Percentiles rank a stretch among this genome's conserved stretches.
Conservation (phyloP, 2,113 vertebrate species). For the Probosciger aterrimus region DNA sequence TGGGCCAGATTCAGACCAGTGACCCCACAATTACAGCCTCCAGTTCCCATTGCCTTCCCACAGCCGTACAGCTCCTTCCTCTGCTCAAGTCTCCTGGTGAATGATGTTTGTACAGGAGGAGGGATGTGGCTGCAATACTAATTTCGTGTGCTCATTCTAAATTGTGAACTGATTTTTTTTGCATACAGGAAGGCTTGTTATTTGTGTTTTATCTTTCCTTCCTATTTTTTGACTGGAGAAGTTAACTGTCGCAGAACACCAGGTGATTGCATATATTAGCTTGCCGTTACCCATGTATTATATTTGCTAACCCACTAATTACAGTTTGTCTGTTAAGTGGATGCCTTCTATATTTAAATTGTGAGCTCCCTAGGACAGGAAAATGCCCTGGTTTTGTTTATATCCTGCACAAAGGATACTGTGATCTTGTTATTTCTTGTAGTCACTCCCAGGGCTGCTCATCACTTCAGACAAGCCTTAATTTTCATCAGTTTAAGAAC, state of each 20-base stretch:
- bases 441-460: background rate
- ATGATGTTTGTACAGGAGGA: background rate
- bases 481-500: background rate
- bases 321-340: background rate
- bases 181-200: rapidly evolving
- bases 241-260: background rate
- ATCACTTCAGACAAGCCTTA: background rate
- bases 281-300: background rate
- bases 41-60: background rate
- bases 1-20: background rate
- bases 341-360: constrained; percentile 9
- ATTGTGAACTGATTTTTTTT: background rate
- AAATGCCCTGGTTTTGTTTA: background rate
- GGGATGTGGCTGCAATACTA: background rate
- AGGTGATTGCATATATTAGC: background rate
- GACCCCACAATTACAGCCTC: background rate
- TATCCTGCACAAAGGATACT: background rate
- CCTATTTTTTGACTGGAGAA: background rate
- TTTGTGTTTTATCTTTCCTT: background rate
- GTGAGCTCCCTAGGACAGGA: background rate
- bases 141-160: background rate
- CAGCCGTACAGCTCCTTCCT: background rate
- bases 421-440: background rate
- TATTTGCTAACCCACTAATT: constrained; percentile 14
- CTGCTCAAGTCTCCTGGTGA: background rate